phyloP scores from a whole-genome alignment of 1,140 invertebrate species.

The Coptotermes formosanus region DNA sequence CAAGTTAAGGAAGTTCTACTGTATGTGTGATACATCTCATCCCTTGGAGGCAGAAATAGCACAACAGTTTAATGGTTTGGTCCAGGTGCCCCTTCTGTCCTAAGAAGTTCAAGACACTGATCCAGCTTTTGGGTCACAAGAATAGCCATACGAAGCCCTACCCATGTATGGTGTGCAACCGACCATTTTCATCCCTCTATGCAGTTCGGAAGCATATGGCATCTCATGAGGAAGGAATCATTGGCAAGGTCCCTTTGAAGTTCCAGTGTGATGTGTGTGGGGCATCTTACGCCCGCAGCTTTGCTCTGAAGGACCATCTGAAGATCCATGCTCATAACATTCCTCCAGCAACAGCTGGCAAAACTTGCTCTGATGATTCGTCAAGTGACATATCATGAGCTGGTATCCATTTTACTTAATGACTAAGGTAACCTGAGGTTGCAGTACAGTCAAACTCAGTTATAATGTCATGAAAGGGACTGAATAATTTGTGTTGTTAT shows the following conservation, averaged over 20 bases:
- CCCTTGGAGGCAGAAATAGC: background rate
- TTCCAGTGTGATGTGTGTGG: slow-evolving; percentile 69
- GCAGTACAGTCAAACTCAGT: too few species aligned
- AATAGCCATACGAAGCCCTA: slow-evolving; percentile 77
- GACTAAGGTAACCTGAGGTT: too few species aligned
- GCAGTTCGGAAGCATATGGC: slow-evolving; percentile 69
- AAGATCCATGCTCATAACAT: slow-evolving; percentile 41
- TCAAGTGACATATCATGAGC: background rate
- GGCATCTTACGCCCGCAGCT: slow-evolving; percentile 67
- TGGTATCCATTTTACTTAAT: too few species aligned
- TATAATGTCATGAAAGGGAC: too few species aligned
- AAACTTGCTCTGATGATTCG: background rate
- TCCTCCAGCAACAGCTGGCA: background rate
- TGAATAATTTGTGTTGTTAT: too few species aligned
- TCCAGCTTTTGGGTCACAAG: slow-evolving; percentile 71
- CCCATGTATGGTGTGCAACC: slow-evolving; percentile 63
- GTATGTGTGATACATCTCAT: background rate
- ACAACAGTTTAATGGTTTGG: background rate
- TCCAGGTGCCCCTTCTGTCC: slow-evolving; percentile 71
- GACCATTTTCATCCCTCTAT: slow-evolving; percentile 71
- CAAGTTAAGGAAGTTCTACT: background rate
- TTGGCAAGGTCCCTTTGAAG: slow-evolving; percentile 66
- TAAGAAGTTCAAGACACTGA: slow-evolving; percentile 72
- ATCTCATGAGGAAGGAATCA: slow-evolving; percentile 45
- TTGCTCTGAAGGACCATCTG: slow-evolving; percentile 68